Base-by-base conservation (phyloP, 2,113 vertebrate species). In the Dendrocopos noguchii region DNA sequence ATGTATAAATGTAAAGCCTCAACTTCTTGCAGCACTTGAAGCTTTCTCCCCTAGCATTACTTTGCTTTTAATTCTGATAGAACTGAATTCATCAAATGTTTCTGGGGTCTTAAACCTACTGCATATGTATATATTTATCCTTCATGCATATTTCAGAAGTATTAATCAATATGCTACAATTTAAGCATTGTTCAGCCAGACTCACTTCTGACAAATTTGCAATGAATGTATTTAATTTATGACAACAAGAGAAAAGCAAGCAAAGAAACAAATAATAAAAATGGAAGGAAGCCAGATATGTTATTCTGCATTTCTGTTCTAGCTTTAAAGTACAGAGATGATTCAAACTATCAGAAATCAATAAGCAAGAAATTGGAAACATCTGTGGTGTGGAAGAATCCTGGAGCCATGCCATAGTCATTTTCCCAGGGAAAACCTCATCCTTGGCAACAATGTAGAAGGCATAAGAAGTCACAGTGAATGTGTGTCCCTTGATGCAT, bases 1-100 rank as follows among this genome's bases (percentile, higher is more conserved):
- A 64, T 72, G 18, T 71, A 65, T 29, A 89, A 79, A 50, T 53
- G 79, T 20, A 80, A 88, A 94, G 15, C 29, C 77, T 94, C 33
- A 80, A 66, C 73, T 76, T 85, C 34, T 73, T 93, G 34, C 39
- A 92, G 31, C 13, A 70, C 28, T 89, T 95, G 42, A 85, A 91
- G 44, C 34, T 70, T 61, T 90, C 25, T 9, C 47, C 21, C 19
- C 13, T 85, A 47, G 61, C 9, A 72, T 44, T 84, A 34, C 25
- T 88, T 93, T 87, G 10, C 75, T 86, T 87, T 10, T 91, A 84
- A 64, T 44, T 87, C 73, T 90, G 31, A 59, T 19, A 90, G 44
- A 95, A 81, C 24, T 12, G 14, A 61, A 95, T 95, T 95, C 91
- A 90, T 76, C 68, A 92, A 74, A 53, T 83, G n/a, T 46, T 82